phyloP scores from a whole-genome alignment of 1,140 invertebrate species.

The Hyles euphorbiae region DNA sequence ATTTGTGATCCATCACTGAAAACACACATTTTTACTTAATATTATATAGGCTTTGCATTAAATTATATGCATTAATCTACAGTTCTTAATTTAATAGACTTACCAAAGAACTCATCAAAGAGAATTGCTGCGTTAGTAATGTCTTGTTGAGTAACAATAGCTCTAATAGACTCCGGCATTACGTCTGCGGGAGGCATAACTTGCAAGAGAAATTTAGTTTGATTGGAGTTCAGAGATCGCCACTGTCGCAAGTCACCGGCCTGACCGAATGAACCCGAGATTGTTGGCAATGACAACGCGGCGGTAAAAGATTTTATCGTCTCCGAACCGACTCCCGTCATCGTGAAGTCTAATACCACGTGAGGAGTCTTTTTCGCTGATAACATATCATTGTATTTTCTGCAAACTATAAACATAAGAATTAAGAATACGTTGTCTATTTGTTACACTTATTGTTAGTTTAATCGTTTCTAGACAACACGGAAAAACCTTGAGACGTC shows the following conservation, averaged over 20 bases:
- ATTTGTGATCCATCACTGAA: constrained; percentile 93
- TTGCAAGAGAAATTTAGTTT: constrained; percentile 83
- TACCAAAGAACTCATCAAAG: constrained; percentile 91
- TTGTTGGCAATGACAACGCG: constrained; percentile 86
- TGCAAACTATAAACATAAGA: constrained; percentile 77
- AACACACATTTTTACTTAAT: constrained; percentile 18
- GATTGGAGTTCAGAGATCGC: constrained; percentile 80
- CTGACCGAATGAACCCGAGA: constrained; percentile 89
- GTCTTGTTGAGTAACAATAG: constrained; percentile 87
- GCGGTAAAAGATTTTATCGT: constrained; percentile 88
- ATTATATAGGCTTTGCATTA: too few relatives aligned
- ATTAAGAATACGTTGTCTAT: constrained; percentile 2
- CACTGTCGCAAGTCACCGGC: constrained; percentile 87
- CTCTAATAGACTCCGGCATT: constrained; percentile 86
- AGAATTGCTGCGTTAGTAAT: constrained; percentile 94
- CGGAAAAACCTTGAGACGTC: constrained; percentile 10
- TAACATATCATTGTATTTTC: constrained; percentile 80
- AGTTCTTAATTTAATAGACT: constrained; percentile 22
- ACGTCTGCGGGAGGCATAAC: constrained; percentile 90
- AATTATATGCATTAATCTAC: too few relatives aligned
- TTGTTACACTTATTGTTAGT: constrained; percentile 2
- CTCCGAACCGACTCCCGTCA: constrained; percentile 85
- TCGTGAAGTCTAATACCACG: constrained; percentile 87
- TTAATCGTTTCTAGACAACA: constrained; percentile 8
- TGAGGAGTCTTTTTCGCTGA: constrained; percentile 81